These are phyloP conservation scores for Glaucopsyche alexis DNA, from an alignment of 2,888 invertebrate genomes.

Conservation along the genomic window DNA sequence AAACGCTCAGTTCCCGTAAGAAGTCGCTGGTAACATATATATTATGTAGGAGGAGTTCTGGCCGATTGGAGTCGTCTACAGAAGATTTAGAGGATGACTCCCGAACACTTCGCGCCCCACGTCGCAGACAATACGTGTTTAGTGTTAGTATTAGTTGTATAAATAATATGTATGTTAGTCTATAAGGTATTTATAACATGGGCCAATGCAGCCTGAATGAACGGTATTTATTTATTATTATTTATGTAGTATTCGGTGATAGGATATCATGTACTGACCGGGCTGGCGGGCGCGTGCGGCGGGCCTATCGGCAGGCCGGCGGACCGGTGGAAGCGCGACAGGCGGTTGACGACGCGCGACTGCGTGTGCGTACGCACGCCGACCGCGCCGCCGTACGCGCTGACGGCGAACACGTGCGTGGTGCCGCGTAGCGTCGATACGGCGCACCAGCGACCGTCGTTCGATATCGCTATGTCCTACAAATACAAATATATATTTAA, in stretches of 20 bases:
- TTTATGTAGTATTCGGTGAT: neutral
- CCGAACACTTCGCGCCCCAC: no score
- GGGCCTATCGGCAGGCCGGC: slow-evolving; percentile 86
- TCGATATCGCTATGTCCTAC: slow-evolving; percentile 92
- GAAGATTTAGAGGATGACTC: no score
- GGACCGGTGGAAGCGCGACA: slow-evolving; percentile 97
- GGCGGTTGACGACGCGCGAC: slow-evolving; percentile 94
- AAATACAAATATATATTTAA: neutral
- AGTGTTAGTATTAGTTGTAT: no score
- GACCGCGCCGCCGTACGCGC: slow-evolving; percentile 96
- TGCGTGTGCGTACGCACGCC: slow-evolving; percentile 97
- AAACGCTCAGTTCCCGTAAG: no score
- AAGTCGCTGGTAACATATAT: no score
- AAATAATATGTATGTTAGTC: no score
- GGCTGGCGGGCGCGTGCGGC: slow-evolving; percentile 79
- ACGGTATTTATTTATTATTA: no score
- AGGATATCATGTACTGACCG: slow-evolving; percentile 42
- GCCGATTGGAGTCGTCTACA: no score
- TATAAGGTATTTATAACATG: no score
- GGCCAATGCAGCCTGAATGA: no score
- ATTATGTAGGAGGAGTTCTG: no score
- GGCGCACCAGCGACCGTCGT: slow-evolving; percentile 98
- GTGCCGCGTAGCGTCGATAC: slow-evolving; percentile 97
- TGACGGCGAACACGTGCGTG: slow-evolving; percentile 98
- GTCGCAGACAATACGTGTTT: no score